Conservation (phyloP, 2,113 vertebrate genomes). For the Lycaon pictus region DNA sequence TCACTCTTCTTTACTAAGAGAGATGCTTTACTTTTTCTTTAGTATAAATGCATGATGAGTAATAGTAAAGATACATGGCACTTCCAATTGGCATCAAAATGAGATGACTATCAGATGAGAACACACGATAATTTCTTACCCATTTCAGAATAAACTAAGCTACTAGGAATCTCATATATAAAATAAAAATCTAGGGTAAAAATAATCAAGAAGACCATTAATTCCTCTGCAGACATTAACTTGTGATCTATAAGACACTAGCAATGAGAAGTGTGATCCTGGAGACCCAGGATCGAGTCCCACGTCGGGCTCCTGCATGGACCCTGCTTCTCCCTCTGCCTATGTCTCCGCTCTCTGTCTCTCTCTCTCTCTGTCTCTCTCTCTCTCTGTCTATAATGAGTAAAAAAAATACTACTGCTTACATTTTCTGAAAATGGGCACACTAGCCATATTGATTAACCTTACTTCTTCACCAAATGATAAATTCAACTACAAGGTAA, state of each 20-base stretch:
- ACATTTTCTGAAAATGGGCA: slow-evolving; percentile 22
- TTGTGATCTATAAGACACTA: neutral
- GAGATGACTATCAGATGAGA: neutral
- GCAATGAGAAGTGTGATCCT: neutral
- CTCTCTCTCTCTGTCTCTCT: too few relatives aligned
- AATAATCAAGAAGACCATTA: neutral
- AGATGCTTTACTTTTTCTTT: neutral
- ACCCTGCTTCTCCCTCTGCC: too few relatives aligned
- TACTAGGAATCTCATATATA: neutral
- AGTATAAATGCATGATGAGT: neutral
- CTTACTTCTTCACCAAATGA: neutral
- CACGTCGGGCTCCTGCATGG: too few relatives aligned
- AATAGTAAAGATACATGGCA: neutral
- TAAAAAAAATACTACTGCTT: neutral
- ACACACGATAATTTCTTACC: neutral
- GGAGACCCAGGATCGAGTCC: too few relatives aligned
- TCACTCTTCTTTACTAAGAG: slow-evolving; percentile 5
- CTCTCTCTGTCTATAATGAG: too few relatives aligned
- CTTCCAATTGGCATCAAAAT: neutral
- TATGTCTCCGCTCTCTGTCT: too few relatives aligned
- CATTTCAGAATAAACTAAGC: slow-evolving; percentile 52
- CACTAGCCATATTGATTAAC: neutral
- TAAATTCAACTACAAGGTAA: neutral
- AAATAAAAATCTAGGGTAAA: neutral
- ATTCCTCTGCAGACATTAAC: neutral